Evolutionary conservation across 2,888 invertebrate species (phyloP).

Genomic region (Tigriopus californicus): DNA sequence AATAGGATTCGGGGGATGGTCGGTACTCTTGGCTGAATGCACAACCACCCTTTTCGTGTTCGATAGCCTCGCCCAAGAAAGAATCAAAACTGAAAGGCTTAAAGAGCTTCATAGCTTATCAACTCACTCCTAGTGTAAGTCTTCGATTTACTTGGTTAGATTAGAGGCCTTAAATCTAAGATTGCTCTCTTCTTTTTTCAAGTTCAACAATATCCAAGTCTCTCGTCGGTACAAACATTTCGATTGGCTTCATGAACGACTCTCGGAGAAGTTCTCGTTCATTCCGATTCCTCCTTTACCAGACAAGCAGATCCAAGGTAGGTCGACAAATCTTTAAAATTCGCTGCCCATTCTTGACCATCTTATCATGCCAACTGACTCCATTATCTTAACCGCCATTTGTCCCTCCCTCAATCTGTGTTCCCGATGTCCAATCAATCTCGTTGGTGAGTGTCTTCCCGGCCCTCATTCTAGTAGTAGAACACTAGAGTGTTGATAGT

Average conservation of each 20-base stretch:
- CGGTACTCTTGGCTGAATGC: slow-evolving; percentile 53
- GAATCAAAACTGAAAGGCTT: slow-evolving; percentile 92
- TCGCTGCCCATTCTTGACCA: no score
- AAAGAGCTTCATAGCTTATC: slow-evolving; percentile 93
- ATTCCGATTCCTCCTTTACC: slow-evolving; percentile 92
- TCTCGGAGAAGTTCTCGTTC: slow-evolving; percentile 80
- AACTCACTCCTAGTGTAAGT: slow-evolving; percentile 66
- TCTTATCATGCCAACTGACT: no score
- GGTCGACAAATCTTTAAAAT: slow-evolving; percentile 11
- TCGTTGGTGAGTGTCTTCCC: no score
- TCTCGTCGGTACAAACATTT: slow-evolving; percentile 94
- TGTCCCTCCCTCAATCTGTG: no score
- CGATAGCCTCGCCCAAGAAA: slow-evolving; percentile 86
- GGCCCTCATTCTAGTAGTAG: no score
- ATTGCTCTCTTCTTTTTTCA: slow-evolving; percentile 23
- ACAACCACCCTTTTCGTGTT: slow-evolving; percentile 54
- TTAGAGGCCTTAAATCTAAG: no score
- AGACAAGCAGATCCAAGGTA: slow-evolving; percentile 83
- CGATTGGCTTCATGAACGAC: slow-evolving; percentile 89
- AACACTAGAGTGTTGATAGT: no score
- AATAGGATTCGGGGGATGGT: slow-evolving; percentile 42
- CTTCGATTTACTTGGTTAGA: no score
- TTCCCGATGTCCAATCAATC: no score
- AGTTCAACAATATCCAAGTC: slow-evolving; percentile 77
- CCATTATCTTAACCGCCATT: no score